A percentile compares a stretch with the other conserved stretches of the same genome.
phyloP scores from a whole-genome alignment of 2,113 vertebrate genomes.

The Oreochromis spilurus region DNA sequence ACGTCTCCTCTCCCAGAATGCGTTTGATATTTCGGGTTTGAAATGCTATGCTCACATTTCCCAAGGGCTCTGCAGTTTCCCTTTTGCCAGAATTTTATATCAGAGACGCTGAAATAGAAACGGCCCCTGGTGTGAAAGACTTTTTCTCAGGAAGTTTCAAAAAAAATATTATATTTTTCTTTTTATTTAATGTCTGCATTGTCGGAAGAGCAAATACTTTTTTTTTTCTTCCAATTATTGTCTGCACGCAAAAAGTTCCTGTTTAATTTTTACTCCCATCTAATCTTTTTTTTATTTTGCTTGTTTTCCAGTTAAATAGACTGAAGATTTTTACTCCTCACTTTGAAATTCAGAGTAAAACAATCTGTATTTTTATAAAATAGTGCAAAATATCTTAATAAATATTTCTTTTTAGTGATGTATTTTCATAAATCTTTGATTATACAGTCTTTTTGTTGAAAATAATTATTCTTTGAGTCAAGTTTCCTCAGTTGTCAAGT shows the following conservation, averaged over 20 bases:
- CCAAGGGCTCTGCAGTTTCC: slow-evolving; percentile 24
- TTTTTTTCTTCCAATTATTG: not conserved
- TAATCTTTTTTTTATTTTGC: not conserved
- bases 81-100: slow-evolving; percentile 1
- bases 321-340: not conserved
- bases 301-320: not conserved
- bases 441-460: not conserved
- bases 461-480: not conserved
- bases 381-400: not conserved
- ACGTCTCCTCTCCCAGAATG: not conserved
- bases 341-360: not conserved
- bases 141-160: not conserved
- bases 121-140: not conserved
- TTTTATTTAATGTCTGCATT: not conserved
- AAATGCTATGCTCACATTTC: slow-evolving; percentile 65
- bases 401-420: not conserved
- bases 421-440: not conserved
- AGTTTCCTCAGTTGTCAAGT: not conserved
- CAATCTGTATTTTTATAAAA: not conserved
- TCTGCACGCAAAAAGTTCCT: not conserved
- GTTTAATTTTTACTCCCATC: not conserved
- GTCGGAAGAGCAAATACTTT: not conserved
- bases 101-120: slow-evolving; percentile 1
- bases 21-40: slow-evolving; percentile 46
- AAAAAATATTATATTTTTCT: not conserved